Base-by-base conservation (phyloP, 1,140 invertebrate species). In the Cydia fagiglandana region DNA sequence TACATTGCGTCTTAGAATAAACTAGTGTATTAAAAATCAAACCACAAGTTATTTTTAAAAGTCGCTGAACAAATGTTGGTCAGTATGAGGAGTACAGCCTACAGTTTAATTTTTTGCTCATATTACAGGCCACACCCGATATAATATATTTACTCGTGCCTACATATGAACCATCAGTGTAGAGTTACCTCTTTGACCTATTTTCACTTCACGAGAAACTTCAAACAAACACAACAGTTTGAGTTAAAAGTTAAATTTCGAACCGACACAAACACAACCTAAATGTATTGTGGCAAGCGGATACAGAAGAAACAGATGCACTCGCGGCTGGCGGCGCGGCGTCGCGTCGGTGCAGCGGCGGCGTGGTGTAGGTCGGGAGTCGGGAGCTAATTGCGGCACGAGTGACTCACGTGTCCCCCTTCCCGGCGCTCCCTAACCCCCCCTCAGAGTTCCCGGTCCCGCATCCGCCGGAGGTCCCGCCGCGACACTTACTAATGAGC, bases 321-420 rank as follows among this genome's bases (percentile, higher is more conserved):
- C 38, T 41, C 7, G 38, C 38, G 38, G 38, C 38, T 12, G 24
- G 15, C 15, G 53, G 5, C n/a, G 53, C 15, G 53, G 15, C 53
- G 53, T 12, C 20, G 64, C 30, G 30, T 6, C 64, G 64, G 24
- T 68, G 64, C 64, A 68, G 10, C 41, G 41, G 28, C 64, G 64
- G 5, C 34, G 34, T 68, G 64, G 64, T 7, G 64, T 68, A 68
- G 64, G 64, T 66, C 64, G 64, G 64, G 64, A 66, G 64, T 68
- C 64, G 64, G 64, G 64, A 68, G 64, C 2, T 68, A 68, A 68
- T 68, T 68, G 64, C 64, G 64, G 64, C 64, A 47, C 64, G n/a
- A 30, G 53, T 38, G 64, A 15, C 28, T 64, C 64, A 64, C 64
- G 53, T 56, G 53, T 6, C 64, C 15, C 30, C 64, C 28, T 13